Base-by-base conservation (phyloP, 2,113 vertebrate genomes). In the Tricholaema leucomelas region DNA sequence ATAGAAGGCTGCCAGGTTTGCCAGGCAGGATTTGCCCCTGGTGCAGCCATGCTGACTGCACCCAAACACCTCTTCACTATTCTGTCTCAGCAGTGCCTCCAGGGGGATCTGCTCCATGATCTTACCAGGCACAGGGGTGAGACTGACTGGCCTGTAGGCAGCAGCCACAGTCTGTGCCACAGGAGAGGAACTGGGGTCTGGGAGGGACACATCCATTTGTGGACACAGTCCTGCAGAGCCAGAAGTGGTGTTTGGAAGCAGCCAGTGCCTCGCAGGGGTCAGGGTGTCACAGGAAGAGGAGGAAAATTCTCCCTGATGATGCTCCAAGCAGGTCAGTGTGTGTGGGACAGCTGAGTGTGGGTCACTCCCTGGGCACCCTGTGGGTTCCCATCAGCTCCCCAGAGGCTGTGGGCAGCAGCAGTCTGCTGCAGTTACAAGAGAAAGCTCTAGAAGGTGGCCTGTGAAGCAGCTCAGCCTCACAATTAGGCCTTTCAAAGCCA, bases 321-420 rank as follows among this genome's bases (percentile, higher is more conserved):
- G n/a, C 25, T 19, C 40, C 4, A 14, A 17, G 77, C 35, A 66
- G 38, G 72, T 66, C 21, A 12, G 46, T 18, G n/a, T 1, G 3
- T 58, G 48, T 12, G 48, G 48, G 69, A 5, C 9, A 10, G 58
- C 38, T 31, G 9, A 24, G 3, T 58, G 48, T 24, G 48, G 59
- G 4, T 65, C 6, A 0, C 50, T 52, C 9, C 71, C 10, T 30
- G 6, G 18, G 18, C 18, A 12, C 27, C n/a, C 5, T 24, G 54
- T 0, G 3, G 36, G 2, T 28, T 52, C 9, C 52, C 36, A 1
- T 33, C 33, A 8, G 7, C 40, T 54, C 58, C 44, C 42, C 36
- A 15, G 31, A 6, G 38, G 19, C 60, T 33, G 63, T 25, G 21
- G 72, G 12, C 20, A 15, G 36, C 2, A 2, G 27, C 0, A 0